Evolutionary conservation across 2,797 vertebrate genomes (phyloP).

Genomic region (Streptopelia turtur): DNA sequence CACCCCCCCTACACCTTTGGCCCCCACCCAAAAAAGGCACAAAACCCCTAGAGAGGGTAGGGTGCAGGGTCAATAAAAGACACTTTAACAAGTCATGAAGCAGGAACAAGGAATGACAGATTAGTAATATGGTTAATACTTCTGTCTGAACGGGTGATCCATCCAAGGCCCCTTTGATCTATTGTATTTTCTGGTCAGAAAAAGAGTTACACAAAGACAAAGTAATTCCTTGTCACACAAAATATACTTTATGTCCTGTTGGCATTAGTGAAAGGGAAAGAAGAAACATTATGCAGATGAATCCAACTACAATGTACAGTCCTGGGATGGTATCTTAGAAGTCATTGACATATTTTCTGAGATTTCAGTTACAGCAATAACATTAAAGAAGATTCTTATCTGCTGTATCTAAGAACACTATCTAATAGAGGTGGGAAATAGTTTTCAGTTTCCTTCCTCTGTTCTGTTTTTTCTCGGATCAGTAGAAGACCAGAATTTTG

Average conservation of each 20-base stretch:
- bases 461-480: not conserved
- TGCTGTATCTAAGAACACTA: not conserved
- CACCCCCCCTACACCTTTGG: no score
- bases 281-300: not conserved
- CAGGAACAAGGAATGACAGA: not conserved
- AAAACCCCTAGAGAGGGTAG: not conserved
- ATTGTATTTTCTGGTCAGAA: not conserved
- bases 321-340: not conserved
- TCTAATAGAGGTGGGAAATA: not conserved
- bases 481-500: not conserved
- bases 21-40: not conserved
- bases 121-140: not conserved
- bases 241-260: conserved; percentile 4
- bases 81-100: not conserved
- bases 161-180: not conserved
- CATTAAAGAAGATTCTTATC: not conserved
- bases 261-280: conserved; percentile 8
- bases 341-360: not conserved
- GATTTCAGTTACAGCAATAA: not conserved
- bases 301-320: not conserved
- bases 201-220: conserved; percentile 19
- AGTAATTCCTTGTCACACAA: conserved; percentile 49
- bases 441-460: not conserved
- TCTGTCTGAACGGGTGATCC: not conserved
- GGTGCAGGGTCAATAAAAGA: not conserved